These are phyloP conservation scores for Notodonta dromedarius DNA, from an alignment of 2,888 invertebrate species.

Conservation along the genomic window DNA sequence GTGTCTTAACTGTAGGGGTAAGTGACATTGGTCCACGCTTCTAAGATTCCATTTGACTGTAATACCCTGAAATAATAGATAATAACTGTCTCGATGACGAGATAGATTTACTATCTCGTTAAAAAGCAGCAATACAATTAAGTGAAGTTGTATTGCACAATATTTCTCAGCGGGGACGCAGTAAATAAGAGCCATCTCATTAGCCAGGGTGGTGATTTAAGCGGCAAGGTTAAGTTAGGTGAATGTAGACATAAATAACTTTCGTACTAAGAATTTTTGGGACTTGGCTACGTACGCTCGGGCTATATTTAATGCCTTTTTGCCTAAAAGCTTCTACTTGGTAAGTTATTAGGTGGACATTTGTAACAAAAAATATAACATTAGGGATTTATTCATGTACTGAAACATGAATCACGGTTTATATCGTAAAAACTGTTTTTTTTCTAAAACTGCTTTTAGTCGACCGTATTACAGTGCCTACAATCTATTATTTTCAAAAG, in stretches of 20 bases:
- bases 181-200: slow-evolving; percentile 54
- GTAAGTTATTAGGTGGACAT: slow-evolving; percentile 6
- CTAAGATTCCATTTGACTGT: neutral
- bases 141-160: slow-evolving; percentile 48
- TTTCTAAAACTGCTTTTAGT: neutral
- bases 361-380: slow-evolving; percentile 6
- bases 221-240: slow-evolving; percentile 47
- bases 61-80: neutral
- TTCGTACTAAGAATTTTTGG: slow-evolving; percentile 38
- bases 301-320: slow-evolving; percentile 33
- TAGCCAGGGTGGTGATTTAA: slow-evolving; percentile 53
- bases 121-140: slow-evolving; percentile 32
- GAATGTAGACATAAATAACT: slow-evolving; percentile 43
- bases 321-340: slow-evolving; percentile 22
- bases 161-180: slow-evolving; percentile 48
- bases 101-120: slow-evolving; percentile 15
- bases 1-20: too few relatives aligned
- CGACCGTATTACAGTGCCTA: neutral
- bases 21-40: neutral
- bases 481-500: neutral
- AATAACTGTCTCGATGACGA: neutral
- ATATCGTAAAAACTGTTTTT: neutral
- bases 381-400: neutral
- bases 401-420: neutral
- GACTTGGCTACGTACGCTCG: slow-evolving; percentile 28